Base-by-base conservation (phyloP, 1,140 invertebrate genomes). In the Ceratitis capitata region DNA sequence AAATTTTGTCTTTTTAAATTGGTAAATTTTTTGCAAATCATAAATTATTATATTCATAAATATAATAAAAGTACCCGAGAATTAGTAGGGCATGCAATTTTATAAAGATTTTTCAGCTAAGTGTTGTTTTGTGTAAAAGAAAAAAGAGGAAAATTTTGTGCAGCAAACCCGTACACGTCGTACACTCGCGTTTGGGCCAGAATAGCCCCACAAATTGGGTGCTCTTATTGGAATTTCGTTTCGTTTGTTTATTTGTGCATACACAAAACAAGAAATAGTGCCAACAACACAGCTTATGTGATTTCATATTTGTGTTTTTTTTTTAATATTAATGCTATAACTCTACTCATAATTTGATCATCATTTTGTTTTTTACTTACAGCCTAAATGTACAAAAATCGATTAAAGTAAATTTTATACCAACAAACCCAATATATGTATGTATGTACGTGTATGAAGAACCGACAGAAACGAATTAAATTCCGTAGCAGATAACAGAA, bases 1-100 rank as follows among this genome's bases (percentile, higher is more conserved):
- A 84, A 64, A 69, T 64, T 85, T 86, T 86, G 85, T 84, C 39
- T 53, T 45, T 86, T 42, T 10, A 78, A 78, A n/a, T 78, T 78
- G 69, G 69, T 47, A 84, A 86, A 84, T 61, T 32, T 84, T 42
- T 32, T 16, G 82, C n/a, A 51, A 58, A 61, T 58, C 39, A 29
- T 39, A 5, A 58, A 32, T 49, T 64, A 23, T 23, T 85, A 32
- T n/a, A 10, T 26, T 42, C 5, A 47, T 35, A 39, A 53, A 83
- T 26, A 47, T 26, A 45, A 10, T 10, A 14, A 78, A 45, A 45
- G 45, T 1, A 1, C 23, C 12, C 7, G 16, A 45, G 16, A 5
- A 45, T 1, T 2, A 16, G 16, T 45, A 19, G 35, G 9, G n/a
- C 69, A 78, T 45, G 23, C n/a, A 45, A n/a, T 42, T 78, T 19